Percentiles rank a stretch among this genome's conserved stretches.
phyloP scores from a whole-genome alignment of 2,888 invertebrate species.

The Mesopsocus fuscifrons region DNA sequence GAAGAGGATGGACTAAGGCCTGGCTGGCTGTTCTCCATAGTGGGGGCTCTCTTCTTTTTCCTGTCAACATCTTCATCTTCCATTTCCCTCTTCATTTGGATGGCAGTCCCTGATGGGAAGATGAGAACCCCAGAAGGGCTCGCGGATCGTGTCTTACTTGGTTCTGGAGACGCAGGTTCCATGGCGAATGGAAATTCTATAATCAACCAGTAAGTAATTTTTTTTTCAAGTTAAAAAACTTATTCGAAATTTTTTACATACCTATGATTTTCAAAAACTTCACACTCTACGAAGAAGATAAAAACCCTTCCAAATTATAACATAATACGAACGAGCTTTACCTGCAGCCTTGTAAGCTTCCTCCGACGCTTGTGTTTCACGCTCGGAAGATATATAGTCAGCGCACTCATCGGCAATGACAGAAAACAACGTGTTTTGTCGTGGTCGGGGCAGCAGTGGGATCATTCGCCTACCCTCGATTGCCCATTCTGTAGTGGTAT shows the following conservation, averaged over 20 bases:
- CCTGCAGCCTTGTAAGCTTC: conserved; percentile 4
- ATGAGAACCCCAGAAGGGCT: background rate
- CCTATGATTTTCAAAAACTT: too few species aligned
- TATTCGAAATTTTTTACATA: too few species aligned
- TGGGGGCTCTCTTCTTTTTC: background rate
- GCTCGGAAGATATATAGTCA: conserved; percentile 39
- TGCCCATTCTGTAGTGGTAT: conserved; percentile 52
- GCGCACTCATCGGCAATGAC: conserved; percentile 66
- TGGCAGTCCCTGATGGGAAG: conserved; percentile 4
- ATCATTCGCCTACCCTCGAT: conserved; percentile 69
- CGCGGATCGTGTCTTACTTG: background rate
- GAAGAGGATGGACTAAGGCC: background rate
- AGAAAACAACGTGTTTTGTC: conserved; percentile 68
- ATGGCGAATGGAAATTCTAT: background rate
- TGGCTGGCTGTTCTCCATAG: background rate
- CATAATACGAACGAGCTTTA: too few species aligned
- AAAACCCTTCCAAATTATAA: too few species aligned
- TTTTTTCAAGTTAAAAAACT: background rate
- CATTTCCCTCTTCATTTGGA: conserved; percentile 6
- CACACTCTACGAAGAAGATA: too few species aligned
- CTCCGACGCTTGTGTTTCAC: conserved; percentile 29
- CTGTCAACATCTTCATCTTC: conserved; percentile 3
- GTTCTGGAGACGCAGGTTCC: conserved; percentile 7
- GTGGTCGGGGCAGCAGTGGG: conserved; percentile 64
- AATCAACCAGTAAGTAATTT: background rate